A percentile compares a stretch with the other conserved stretches of the same genome.
Conservation (phyloP, 2,888 invertebrate genomes). For the Erebia epiphron region DNA sequence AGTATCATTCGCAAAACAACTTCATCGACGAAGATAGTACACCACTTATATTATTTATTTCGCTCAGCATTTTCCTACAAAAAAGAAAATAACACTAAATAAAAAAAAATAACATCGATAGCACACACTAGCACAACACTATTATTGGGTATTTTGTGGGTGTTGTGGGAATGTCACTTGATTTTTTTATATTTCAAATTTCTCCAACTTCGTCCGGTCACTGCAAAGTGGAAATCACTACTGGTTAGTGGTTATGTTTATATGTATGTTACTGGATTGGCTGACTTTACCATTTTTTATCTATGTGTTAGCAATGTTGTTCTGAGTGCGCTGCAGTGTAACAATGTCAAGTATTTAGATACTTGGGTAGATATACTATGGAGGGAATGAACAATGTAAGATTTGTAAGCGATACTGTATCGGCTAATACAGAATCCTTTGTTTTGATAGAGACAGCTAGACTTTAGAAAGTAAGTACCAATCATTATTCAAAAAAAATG, state of each 20-base stretch:
- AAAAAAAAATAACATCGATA: slow-evolving; percentile 58
- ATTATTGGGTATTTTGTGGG: slow-evolving; percentile 42
- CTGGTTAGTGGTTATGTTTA: slow-evolving; percentile 67
- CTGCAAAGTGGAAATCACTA: slow-evolving; percentile 81
- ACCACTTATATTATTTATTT: slow-evolving; percentile 82
- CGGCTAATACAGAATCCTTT: background rate
- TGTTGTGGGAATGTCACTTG: slow-evolving; percentile 53
- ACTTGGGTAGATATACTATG: background rate
- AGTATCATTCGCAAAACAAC: slow-evolving; percentile 82
- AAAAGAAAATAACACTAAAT: slow-evolving; percentile 74
- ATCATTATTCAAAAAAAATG: too few relatives aligned
- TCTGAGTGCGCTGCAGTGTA: slow-evolving; percentile 47
- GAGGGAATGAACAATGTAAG: slow-evolving; percentile 23
- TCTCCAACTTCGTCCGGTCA: slow-evolving; percentile 80
- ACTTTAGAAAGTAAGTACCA: background rate
- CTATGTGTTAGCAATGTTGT: slow-evolving; percentile 62
- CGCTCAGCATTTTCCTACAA: slow-evolving; percentile 82
- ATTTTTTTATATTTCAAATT: slow-evolving; percentile 70
- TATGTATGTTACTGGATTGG: slow-evolving; percentile 51
- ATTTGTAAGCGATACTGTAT: slow-evolving; percentile 4
- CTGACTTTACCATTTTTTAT: slow-evolving; percentile 62
- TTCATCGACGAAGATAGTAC: slow-evolving; percentile 80
- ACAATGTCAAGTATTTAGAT: slow-evolving; percentile 50
- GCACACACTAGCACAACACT: slow-evolving; percentile 72
- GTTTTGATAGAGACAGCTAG: background rate